These are phyloP conservation scores for Physella acuta DNA, from an alignment of 1,140 invertebrate species.

Conservation along the genomic window DNA sequence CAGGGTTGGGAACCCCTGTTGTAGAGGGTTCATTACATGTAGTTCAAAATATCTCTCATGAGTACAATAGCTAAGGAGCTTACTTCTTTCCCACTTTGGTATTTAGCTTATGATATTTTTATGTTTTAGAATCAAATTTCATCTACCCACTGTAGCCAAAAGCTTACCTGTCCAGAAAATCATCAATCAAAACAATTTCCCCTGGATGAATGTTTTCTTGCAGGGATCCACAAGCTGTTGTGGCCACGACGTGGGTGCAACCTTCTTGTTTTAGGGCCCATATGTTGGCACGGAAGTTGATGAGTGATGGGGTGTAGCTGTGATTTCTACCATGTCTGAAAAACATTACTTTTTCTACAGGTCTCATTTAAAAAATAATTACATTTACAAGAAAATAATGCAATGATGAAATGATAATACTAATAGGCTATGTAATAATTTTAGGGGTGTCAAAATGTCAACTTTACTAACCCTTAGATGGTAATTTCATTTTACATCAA, in stretches of 20 bases:
- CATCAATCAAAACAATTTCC: conserved; percentile 85
- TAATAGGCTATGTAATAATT: neutral
- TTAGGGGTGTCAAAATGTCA: no score
- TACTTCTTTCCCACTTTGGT: no score
- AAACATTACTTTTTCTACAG: conserved; percentile 71
- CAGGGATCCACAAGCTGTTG: conserved; percentile 90
- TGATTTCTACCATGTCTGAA: conserved; percentile 85
- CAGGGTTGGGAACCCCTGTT: no score
- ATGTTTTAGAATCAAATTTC: no score
- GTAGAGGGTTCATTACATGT: no score
- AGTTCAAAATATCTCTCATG: no score
- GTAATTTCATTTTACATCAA: no score
- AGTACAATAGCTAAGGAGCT: no score
- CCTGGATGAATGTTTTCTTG: conserved; percentile 84
- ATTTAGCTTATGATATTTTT: no score
- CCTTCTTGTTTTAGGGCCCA: conserved; percentile 85
- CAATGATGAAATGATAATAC: neutral
- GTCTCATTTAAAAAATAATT: conserved; percentile 69
- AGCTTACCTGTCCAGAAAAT: conserved; percentile 85
- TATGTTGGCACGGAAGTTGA: conserved; percentile 97
- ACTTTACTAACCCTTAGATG: no score
- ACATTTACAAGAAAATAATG: neutral
- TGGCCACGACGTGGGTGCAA: conserved; percentile 89
- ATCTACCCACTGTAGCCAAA: no score
- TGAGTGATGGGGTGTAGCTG: conserved; percentile 74